Percentiles rank a stretch among this genome's conserved stretches.
Conservation (phyloP, 2,888 invertebrate genomes). For the Omphaloscelis lunosa region DNA sequence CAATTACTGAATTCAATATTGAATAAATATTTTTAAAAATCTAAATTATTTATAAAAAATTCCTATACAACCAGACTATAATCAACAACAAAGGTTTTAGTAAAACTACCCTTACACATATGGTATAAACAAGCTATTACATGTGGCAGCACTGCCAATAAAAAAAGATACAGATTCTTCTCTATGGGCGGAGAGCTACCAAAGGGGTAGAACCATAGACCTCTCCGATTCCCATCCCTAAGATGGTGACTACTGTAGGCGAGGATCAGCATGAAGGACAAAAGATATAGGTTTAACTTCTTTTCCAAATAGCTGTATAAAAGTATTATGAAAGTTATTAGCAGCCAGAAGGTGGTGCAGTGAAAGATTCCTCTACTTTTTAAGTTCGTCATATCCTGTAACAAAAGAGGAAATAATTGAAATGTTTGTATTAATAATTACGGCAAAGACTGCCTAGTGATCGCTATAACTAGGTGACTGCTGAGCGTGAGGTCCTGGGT, state of each 20-base stretch:
- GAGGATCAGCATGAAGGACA: slow-evolving; percentile 79
- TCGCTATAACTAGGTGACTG: background rate
- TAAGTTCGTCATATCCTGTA: slow-evolving; percentile 80
- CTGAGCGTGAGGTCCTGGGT: background rate
- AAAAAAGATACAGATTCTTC: slow-evolving; percentile 75
- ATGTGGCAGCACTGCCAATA: slow-evolving; percentile 76
- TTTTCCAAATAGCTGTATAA: slow-evolving; percentile 75
- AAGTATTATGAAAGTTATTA: slow-evolving; percentile 70
- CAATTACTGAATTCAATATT: background rate
- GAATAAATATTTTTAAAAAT: background rate
- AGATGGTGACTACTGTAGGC: slow-evolving; percentile 84
- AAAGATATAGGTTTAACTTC: slow-evolving; percentile 75
- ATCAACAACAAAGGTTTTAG: slow-evolving; percentile 66
- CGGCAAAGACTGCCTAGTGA: background rate
- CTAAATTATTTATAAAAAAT: background rate
- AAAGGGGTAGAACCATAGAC: slow-evolving; percentile 83
- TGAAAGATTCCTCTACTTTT: slow-evolving; percentile 83
- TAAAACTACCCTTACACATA: slow-evolving; percentile 68
- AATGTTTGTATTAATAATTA: background rate
- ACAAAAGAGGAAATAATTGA: slow-evolving; percentile 51
- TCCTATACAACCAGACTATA: slow-evolving; percentile 59
- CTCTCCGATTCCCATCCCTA: slow-evolving; percentile 82
- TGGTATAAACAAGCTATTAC: slow-evolving; percentile 73
- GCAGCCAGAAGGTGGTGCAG: slow-evolving; percentile 81
- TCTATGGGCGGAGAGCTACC: slow-evolving; percentile 79